These are phyloP conservation scores for Trematomus loennbergii DNA, from an alignment of 2,113 vertebrate genomes.

Conservation along the genomic window DNA sequence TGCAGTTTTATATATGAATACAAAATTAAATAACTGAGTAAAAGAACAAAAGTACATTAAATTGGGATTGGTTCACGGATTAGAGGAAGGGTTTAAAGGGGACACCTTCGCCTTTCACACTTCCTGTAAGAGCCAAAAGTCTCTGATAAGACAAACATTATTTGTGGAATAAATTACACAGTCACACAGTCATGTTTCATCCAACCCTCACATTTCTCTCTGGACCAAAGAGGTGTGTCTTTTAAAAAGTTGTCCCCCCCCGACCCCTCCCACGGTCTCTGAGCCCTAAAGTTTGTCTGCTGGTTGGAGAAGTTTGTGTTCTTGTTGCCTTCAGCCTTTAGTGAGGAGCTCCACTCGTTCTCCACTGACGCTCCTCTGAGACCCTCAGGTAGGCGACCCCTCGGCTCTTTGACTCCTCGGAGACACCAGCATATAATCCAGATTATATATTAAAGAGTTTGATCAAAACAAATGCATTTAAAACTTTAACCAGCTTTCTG, in stretches of 20 bases:
- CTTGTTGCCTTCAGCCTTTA: conserved; percentile 44
- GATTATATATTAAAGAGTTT: background rate
- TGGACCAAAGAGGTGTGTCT: conserved; percentile 79
- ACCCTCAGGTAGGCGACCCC: conserved; percentile 64
- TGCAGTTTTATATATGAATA: no score
- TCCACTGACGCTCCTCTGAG: conserved; percentile 1
- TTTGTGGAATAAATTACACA: background rate
- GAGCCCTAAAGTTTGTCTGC: conserved; percentile 69
- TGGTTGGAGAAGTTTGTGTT: conserved; percentile 62
- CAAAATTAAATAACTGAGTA: no score
- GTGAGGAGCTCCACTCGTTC: conserved; percentile 8
- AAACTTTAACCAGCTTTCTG: background rate
- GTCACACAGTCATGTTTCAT: background rate
- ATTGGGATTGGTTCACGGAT: no score
- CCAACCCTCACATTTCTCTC: conserved; percentile 14
- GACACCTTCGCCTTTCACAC: background rate
- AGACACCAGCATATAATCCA: background rate
- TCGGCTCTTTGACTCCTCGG: background rate
- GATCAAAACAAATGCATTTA: background rate
- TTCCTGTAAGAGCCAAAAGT: background rate
- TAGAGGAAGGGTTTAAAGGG: conserved; percentile 17
- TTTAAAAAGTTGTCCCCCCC: conserved; percentile 53
- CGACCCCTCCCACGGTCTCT: conserved; percentile 76
- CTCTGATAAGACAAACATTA: background rate
- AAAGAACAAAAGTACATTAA: no score